These are phyloP conservation scores for Apodemia zela DNA, from an alignment of 2,888 invertebrate genomes.

Conservation along the genomic window DNA sequence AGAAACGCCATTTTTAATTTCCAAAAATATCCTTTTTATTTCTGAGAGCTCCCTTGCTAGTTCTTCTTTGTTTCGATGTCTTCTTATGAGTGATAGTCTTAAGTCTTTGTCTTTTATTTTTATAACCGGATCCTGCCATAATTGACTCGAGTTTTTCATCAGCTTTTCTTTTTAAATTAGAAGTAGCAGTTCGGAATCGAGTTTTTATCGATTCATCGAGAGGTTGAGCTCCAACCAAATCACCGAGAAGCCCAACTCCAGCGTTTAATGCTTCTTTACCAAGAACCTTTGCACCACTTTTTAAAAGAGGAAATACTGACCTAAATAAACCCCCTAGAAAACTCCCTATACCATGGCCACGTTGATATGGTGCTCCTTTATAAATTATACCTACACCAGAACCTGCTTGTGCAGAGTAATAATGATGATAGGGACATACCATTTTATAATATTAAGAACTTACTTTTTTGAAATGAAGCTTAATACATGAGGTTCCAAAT, in stretches of 20 bases:
- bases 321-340: neutral
- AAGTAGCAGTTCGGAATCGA: conserved; percentile 14
- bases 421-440: conserved; percentile 35
- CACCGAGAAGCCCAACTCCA: neutral
- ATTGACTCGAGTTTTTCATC: conserved; percentile 32
- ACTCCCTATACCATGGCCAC: neutral
- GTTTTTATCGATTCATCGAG: neutral
- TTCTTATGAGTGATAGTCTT: conserved; percentile 24
- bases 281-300: neutral
- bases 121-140: conserved; percentile 36
- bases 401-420: conserved; percentile 32
- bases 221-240: neutral
- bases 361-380: neutral
- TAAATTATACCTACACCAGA: conserved; percentile 2
- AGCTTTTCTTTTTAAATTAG: conserved; percentile 34
- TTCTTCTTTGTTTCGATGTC: neutral
- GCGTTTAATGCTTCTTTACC: conserved; percentile 5
- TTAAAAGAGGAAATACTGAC: neutral
- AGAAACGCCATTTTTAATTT: conserved; percentile 33
- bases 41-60: neutral
- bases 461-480: conserved; percentile 35
- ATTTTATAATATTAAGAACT: conserved; percentile 28
- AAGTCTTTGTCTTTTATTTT: conserved; percentile 16
- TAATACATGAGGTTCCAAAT: conserved; percentile 37
- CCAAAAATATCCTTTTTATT: conserved; percentile 7